These are phyloP conservation scores for Sanderia malayensis DNA, from an alignment of 30 jellyfish, hydroid and myxozoan species.

Conservation along the genomic window DNA sequence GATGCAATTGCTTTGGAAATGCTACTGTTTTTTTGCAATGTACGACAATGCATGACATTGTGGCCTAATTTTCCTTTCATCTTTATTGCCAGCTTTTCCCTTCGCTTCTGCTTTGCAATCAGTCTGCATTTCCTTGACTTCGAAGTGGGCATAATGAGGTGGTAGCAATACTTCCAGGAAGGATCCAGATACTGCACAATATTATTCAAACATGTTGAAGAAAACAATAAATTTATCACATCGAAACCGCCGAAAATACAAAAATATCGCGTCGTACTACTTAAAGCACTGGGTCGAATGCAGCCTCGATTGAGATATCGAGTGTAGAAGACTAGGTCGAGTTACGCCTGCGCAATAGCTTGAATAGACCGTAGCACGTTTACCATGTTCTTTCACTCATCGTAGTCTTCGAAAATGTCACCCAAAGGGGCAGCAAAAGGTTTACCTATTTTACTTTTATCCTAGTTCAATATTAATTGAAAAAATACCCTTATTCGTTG, in stretches of 20 bases:
- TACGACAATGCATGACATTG: background rate
- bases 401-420: conserved; percentile 37
- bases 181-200: too few species aligned
- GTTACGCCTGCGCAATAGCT: conserved; percentile 51
- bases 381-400: conserved; percentile 26
- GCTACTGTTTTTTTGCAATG: conserved; percentile 15
- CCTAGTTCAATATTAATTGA: too few species aligned
- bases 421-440: conserved; percentile 72
- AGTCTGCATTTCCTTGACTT: conserved; percentile 45
- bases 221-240: too few species aligned
- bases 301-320: background rate
- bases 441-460: too few species aligned
- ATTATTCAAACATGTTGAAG: too few species aligned
- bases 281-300: background rate
- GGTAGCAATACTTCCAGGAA: too few species aligned
- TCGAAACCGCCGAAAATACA: conserved; percentile 7
- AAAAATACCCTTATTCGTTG: too few species aligned
- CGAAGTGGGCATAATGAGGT: conserved; percentile 52
- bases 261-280: background rate
- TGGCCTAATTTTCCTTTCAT: conserved; percentile 40
- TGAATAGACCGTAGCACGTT: conserved; percentile 32
- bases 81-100: conserved; percentile 34
- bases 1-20: background rate
- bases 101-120: conserved; percentile 25
- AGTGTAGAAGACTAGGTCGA: conserved; percentile 17